phyloP scores from a whole-genome alignment of 2,888 invertebrate genomes.

The Rhagonycha fulva region DNA sequence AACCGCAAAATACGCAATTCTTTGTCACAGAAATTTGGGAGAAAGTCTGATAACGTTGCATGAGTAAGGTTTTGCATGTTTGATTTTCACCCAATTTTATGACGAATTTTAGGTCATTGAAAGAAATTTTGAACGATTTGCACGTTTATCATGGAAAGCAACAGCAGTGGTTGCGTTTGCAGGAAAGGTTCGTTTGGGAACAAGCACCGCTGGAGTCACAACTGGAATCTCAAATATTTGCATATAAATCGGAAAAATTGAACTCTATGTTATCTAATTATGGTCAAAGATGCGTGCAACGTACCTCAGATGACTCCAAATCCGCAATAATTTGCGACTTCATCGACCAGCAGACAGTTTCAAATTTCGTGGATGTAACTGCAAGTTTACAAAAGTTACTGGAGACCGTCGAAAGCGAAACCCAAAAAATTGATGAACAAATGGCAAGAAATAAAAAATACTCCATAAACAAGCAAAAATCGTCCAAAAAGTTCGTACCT shows the following conservation, averaged over 20 bases:
- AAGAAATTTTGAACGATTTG: conserved; percentile 64
- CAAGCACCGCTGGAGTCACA: conserved; percentile 52
- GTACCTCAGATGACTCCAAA: conserved; percentile 48
- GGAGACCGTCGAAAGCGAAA: conserved; percentile 58
- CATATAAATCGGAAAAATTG: conserved; percentile 46
- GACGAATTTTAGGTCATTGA: conserved; percentile 58
- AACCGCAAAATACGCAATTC: conserved; percentile 66
- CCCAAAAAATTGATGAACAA: conserved; percentile 56
- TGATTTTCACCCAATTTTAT: neutral
- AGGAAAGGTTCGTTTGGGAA: conserved; percentile 62
- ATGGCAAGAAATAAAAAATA: conserved; percentile 41
- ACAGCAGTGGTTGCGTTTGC: conserved; percentile 63
- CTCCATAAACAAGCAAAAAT: neutral
- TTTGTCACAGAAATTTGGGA: conserved; percentile 70
- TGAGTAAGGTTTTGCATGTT: conserved; percentile 59
- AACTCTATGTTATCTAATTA: conserved; percentile 44
- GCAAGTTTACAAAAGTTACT: conserved; percentile 56
- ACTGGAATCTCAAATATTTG: conserved; percentile 51
- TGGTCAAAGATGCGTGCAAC: conserved; percentile 53
- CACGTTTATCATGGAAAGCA: conserved; percentile 67
- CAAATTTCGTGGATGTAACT: conserved; percentile 54
- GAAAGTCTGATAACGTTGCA: conserved; percentile 66
- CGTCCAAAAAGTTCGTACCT: neutral
- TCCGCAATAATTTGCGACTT: conserved; percentile 52
- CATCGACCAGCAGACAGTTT: conserved; percentile 51